Evolutionary conservation across 1,140 invertebrate genomes (phyloP), one percentile per base, ranked within the genome.

Genomic region (Orius laevigatus): DNA sequence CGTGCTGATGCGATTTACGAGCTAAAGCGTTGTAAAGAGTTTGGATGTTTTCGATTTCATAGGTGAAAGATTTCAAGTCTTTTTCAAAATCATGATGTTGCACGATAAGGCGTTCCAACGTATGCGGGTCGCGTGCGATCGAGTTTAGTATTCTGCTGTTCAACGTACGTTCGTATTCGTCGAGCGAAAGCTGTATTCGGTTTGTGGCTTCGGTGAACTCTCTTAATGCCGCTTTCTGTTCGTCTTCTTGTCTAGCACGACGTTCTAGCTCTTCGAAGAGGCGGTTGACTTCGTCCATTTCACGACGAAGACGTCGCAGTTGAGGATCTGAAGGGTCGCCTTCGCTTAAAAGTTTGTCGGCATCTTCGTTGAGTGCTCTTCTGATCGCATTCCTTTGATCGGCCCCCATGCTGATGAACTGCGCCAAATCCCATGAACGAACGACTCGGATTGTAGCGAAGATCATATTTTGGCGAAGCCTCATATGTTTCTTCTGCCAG

Each of bases 381-480:
- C 93, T 74, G 56, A 98, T 97, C 14, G 90, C 89, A 48, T 91
- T 91, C 8, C 94, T 73, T 64, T 97, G 90, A 57, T 92, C 84
- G 5, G 90, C 82, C 41, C 91, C 93, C 79, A 98, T 93, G 2
- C 85, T 84, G 56, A 94, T 71, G 65, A 97, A 97, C 73, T 94
- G 76, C 40, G 81, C 78, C 50, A 95, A 74, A 62, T 96, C 91
- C 92, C 92, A 97, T 53, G 82, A 81, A 63, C 93, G 93, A 20
- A 96, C 90, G 14, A 93, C 85, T 60, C 91, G 89, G 59, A 98
- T 96, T 16, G 94, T 98, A 14, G 93, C 91, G 61, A 97, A 90
- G 52, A 98, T 94, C 90, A 97, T 97, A 60, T 96, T 95, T 63
- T 93, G 90, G 16, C 92, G 67, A 67, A 97, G 77, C 50, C 90